A percentile compares a stretch with the other conserved stretches of the same genome.
These are phyloP conservation scores for Pemphredon lugubris DNA, from an alignment of 2,888 invertebrate species.

Conservation along the genomic window DNA sequence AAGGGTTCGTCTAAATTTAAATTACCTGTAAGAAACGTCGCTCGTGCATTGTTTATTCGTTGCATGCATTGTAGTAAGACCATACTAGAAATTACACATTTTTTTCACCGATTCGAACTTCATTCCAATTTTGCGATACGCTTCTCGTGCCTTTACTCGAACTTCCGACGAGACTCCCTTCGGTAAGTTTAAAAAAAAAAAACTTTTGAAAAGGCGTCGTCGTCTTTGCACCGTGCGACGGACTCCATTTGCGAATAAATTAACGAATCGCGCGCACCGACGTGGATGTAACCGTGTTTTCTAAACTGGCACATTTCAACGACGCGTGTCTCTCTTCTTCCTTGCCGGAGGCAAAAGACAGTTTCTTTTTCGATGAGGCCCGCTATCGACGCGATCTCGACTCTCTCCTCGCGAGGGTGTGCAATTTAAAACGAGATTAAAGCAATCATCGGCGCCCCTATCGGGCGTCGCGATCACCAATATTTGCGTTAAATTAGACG, in stretches of 20 bases:
- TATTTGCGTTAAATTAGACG: slow-evolving; percentile 11
- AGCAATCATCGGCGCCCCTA: slow-evolving; percentile 4
- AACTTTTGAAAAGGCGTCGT: too few relatives aligned
- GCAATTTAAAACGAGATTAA: slow-evolving; percentile 30
- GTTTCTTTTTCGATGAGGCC: slow-evolving; percentile 19
- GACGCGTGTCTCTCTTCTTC: slow-evolving; percentile 16
- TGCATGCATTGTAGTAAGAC: too few relatives aligned
- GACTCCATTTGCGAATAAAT: neutral
- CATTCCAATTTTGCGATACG: too few relatives aligned
- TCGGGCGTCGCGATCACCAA: neutral
- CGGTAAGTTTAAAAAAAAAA: too few relatives aligned
- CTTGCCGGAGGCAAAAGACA: slow-evolving; percentile 14
- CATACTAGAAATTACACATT: too few relatives aligned
- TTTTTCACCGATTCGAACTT: too few relatives aligned
- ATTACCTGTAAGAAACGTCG: too few relatives aligned
- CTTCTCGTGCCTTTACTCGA: too few relatives aligned
- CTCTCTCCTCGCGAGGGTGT: slow-evolving; percentile 38
- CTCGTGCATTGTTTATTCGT: too few relatives aligned
- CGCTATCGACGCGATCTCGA: slow-evolving; percentile 8
- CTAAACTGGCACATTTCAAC: slow-evolving; percentile 5
- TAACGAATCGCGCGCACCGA: neutral
- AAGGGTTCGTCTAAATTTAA: too few relatives aligned
- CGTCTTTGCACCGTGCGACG: neutral
- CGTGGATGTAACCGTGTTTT: neutral
- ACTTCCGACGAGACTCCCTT: too few relatives aligned